A percentile compares a stretch with the other conserved stretches of the same genome.
Evolutionary conservation across 1,140 invertebrate genomes (phyloP).

Genomic region (Drosophila grimshawi): DNA sequence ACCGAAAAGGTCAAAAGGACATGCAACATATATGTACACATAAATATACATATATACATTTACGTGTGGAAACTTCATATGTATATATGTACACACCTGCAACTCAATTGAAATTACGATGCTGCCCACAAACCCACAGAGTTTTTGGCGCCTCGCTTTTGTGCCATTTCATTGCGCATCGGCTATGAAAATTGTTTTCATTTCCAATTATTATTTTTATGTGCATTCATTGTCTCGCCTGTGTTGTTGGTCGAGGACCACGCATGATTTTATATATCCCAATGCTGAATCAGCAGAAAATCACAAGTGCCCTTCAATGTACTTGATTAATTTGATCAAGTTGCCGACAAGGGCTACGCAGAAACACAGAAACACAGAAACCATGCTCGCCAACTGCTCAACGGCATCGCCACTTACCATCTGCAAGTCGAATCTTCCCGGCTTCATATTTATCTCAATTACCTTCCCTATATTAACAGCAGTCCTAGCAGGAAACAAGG

Average conservation of each 20-base stretch:
- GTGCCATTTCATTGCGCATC: conserved; percentile 63
- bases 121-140: neutral
- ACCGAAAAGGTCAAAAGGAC: conserved; percentile 61
- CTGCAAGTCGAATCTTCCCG: conserved; percentile 15
- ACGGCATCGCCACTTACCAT: neutral
- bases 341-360: conserved; percentile 27
- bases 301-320: conserved; percentile 56
- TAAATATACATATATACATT: conserved; percentile 7
- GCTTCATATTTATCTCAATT: conserved; percentile 62
- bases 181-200: conserved; percentile 78
- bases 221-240: conserved; percentile 75
- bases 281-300: conserved; percentile 68
- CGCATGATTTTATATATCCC: conserved; percentile 69
- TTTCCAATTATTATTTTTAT: conserved; percentile 83
- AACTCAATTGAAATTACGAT: conserved; percentile 35
- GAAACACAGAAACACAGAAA: neutral
- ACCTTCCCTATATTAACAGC: conserved; percentile 76
- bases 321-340: conserved; percentile 82
- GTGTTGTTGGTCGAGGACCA: conserved; percentile 12
- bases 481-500: conserved; percentile 13
- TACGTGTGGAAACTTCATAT: neutral
- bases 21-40: neutral
- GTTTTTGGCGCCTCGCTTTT: conserved; percentile 20
- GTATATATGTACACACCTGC: conserved; percentile 43
- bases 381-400: neutral